Evolutionary conservation across 2,888 invertebrate species (phyloP), one percentile per base, ranked within the genome.

Genomic region (Amiota minor): DNA sequence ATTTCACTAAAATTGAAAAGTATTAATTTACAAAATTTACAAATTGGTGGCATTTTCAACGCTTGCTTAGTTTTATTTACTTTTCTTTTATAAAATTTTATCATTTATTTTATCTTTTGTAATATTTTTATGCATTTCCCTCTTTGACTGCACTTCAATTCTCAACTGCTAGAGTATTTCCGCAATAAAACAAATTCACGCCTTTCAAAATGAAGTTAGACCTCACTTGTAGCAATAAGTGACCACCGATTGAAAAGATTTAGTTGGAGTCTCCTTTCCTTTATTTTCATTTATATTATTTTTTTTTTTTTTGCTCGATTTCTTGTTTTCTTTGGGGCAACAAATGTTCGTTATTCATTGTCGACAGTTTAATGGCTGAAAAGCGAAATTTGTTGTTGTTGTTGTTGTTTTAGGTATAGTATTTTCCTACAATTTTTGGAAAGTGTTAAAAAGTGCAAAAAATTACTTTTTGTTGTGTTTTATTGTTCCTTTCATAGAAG

Each of bases 381-480:
- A 72, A 70, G 74, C 75, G 75, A 75, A 70, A 75, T 73, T 64
- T 70, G 47, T 72, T 62, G 61, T 64, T 65, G 65, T 62, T 72
- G 53, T 71, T 59, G 67, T 56, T 62, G 71, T 75, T 74, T 76
- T 74, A 74, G 73, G 70, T 23, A 23, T 23, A 23, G 23, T 23
- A 68, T 46, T 53, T 64, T 73, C 72, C 18, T 45, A 62, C 62
- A 62, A 59, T 59, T 59, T 59, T 59, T 59, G 20, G 47, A 65
- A 77, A 75, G 77, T 76, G 77, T 75, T 77, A 74, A 77, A 76
- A 75, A 74, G 75, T 74, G 74, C 72, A 76, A 70, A 68, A 67
- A 64, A 74, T 75, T 68, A 50, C 49, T 50, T 62, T 72, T 35
- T 35, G 35, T 35, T 35, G 35, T 35, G 35, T 35, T 35, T 35